These are phyloP conservation scores for Rhagoletis pomonella DNA, from an alignment of 1,140 invertebrate species.

Conservation along the genomic window DNA sequence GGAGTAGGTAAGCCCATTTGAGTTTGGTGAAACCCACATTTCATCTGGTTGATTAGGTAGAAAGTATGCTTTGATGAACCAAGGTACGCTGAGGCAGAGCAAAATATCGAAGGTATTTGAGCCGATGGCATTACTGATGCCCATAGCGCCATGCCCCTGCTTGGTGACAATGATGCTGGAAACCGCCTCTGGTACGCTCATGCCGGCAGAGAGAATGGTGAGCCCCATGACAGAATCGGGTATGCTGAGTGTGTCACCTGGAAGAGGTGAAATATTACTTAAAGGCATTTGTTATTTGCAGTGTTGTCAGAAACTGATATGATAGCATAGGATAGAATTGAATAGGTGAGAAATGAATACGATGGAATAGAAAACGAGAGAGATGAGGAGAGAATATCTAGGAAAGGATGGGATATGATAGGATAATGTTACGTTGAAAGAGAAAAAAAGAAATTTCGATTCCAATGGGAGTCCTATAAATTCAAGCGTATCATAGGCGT, in stretches of 20 bases:
- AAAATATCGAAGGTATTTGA: conserved; percentile 92
- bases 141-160: conserved; percentile 89
- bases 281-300: too few relatives aligned
- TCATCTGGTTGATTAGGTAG: conserved; percentile 79
- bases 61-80: conserved; percentile 85
- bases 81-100: conserved; percentile 87
- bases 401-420: too few relatives aligned
- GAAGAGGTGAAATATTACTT: neutral
- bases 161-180: conserved; percentile 86
- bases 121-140: conserved; percentile 89
- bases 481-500: too few relatives aligned
- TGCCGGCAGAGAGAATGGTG: conserved; percentile 83
- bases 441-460: too few relatives aligned
- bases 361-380: too few relatives aligned
- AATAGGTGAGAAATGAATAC: too few relatives aligned
- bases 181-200: conserved; percentile 88
- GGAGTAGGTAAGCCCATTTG: conserved; percentile 84
- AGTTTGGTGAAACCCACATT: conserved; percentile 79
- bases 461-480: too few relatives aligned
- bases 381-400: too few relatives aligned
- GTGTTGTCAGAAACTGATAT: too few relatives aligned
- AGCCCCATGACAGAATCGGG: conserved; percentile 87
- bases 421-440: too few relatives aligned
- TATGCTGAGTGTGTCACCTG: conserved; percentile 80
- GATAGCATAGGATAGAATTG: too few relatives aligned